phyloP scores from a whole-genome alignment of 2,888 invertebrate species.

The Phalangium opilio region DNA sequence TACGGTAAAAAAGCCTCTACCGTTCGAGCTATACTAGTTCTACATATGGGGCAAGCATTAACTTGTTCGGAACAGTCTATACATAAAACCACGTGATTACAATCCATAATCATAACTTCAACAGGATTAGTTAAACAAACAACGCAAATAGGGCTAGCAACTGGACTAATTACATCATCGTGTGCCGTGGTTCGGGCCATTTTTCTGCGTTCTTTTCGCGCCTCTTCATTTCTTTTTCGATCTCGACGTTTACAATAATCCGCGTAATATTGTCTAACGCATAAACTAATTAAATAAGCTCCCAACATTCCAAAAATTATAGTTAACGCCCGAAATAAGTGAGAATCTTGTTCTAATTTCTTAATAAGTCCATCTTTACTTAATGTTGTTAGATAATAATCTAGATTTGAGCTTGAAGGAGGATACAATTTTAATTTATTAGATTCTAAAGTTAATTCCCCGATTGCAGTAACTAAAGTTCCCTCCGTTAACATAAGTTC shows the following conservation, averaged over 20 bases:
- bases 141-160: slow-evolving; percentile 51
- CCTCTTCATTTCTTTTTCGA: slow-evolving; percentile 7
- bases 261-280: slow-evolving; percentile 2
- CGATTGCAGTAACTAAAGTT: slow-evolving; percentile 60
- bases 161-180: not conserved
- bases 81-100: slow-evolving; percentile 79
- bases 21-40: slow-evolving; percentile 30
- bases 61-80: slow-evolving; percentile 67
- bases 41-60: slow-evolving; percentile 59
- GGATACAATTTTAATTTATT: slow-evolving; percentile 50
- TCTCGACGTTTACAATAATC: slow-evolving; percentile 3
- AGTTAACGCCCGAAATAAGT: slow-evolving; percentile 37
- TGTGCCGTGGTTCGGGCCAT: not conserved
- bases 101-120: slow-evolving; percentile 71
- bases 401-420: slow-evolving; percentile 45
- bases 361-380: slow-evolving; percentile 57
- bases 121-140: slow-evolving; percentile 72
- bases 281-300: slow-evolving; percentile 3
- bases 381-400: slow-evolving; percentile 62
- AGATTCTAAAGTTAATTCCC: slow-evolving; percentile 51
- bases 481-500: slow-evolving; percentile 73
- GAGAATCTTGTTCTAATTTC: slow-evolving; percentile 52
- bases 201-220: slow-evolving; percentile 1
- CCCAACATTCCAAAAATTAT: slow-evolving; percentile 42
- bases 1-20: slow-evolving; percentile 23